Base-by-base conservation (phyloP, 2,113 vertebrate genomes). In the Petrocephalus zakoni region DNA sequence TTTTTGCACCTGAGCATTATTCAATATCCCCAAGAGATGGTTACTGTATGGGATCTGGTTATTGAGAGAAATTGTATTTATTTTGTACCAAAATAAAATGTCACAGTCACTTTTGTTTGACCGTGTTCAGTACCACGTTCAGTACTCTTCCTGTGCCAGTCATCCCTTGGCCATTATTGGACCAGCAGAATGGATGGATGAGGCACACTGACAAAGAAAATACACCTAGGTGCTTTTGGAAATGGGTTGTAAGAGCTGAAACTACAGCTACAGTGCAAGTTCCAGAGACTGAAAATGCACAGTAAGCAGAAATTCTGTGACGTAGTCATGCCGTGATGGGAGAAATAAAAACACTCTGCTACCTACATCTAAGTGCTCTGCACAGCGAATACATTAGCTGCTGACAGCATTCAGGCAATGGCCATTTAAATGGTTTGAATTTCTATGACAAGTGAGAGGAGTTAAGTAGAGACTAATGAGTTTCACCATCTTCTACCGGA, bases 11-110 rank as follows among this genome's bases (percentile, higher is more conserved):
- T 87, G 34, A 19, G 19, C 58, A n/a, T 87, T 87, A 87, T 46
- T 19, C 34, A 17, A 34, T 46, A 87, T 58, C 55, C 56, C 42
- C 46, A 22, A 47, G 55, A 58, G 86, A 34, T 87, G 37, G 86
- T 87, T 56, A 64, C 86, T 46, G 29, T 47, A 46, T 64, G 29
- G 34, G 56, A 87, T 46, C 86, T 87, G 86, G 55, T 61, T 86
- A 56, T 17, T 52, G 86, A 64, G 56, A 58, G 19, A 87, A 37
- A 87, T 56, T 86, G 85, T 87, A 87, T 87, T 87, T 87, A 87
- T 87, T 87, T 87, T 87, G 56, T 61, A 61, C 55, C 55, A 64
- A 13, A 87, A 87, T 87, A 87, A 87, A 87, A 87, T 61, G n/a
- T 87, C 56, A 87, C 85, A n/a, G 9, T 46, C 15, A 81, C 8